Evolutionary conservation across 2,888 invertebrate species (phyloP), one percentile per base, ranked within the genome.

Genomic region (Chymomyza amoena): DNA sequence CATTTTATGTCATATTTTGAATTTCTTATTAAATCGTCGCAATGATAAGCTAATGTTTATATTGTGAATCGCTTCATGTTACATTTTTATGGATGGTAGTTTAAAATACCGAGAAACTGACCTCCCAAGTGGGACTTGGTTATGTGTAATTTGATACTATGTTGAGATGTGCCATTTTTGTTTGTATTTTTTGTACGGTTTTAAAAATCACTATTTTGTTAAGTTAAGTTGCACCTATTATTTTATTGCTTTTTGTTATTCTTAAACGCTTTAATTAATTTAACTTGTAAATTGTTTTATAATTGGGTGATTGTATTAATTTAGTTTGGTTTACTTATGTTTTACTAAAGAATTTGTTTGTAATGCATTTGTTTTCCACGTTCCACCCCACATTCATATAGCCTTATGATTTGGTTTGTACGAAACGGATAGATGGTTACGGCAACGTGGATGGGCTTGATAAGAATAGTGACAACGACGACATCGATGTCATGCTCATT

Each of bases 401-500:
- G 89, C 81, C 80, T 86, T 86, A 79, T 89, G 80, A 85, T 86
- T 89, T 89, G 84, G 78, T 88, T 86, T 81, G 77, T 88, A 89
- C 86, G 80, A 84, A 87, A 87, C 81, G 87, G 81, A 81, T 84
- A 85, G 84, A 81, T 79, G 87, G 79, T 81, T 63, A 86, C 82
- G 81, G 77, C 75, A 67, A 70, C 80, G 74, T 52, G 72, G 79
- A 78, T 68, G 76, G 61, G 70, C 76, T 77, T 71, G 76, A 61
- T 61, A 68, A 75, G 66, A 72, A 64, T 68, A 66, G 65, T 71
- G 72, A 71, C 68, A 57, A 54, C 64, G 56, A 36, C 32, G 59
- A 45, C 54, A 56, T 52, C 65, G 54, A 70, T 56, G 65, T 62
- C 70, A 39, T 67, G 68, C 62, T 52, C 54, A 61, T 64, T 16